phyloP scores from a whole-genome alignment of 2,797 vertebrate species.

The Enteromius afrohamiltoni region DNA sequence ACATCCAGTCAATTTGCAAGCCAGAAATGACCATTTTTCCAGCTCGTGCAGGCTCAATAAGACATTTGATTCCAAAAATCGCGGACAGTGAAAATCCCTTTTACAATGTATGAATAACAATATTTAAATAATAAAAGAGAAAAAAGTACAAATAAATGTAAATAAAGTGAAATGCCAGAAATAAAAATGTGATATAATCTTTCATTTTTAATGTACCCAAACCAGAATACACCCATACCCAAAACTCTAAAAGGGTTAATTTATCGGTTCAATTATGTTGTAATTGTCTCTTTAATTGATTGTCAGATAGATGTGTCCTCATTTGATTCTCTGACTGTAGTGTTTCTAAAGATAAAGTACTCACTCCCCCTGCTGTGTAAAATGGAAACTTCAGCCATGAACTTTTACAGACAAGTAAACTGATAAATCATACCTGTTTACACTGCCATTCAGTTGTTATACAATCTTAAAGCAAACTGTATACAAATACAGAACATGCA shows the following conservation, averaged over 20 bases:
- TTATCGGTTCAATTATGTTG: not conserved
- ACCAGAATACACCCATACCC: not conserved
- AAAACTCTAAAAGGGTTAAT: not conserved
- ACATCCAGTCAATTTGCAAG: slow-evolving; percentile 68
- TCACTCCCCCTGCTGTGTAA: slow-evolving; percentile 53
- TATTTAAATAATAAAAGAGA: not conserved
- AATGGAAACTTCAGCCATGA: slow-evolving; percentile 36
- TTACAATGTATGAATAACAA: slow-evolving; percentile 59
- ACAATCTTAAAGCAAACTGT: not conserved
- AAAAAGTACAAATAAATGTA: not conserved
- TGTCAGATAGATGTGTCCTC: not conserved
- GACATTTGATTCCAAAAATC: slow-evolving; percentile 65
- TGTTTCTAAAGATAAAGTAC: slow-evolving; percentile 27
- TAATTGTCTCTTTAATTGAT: not conserved
- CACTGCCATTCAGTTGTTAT: not conserved
- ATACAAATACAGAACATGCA: not conserved
- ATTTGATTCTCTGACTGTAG: not conserved
- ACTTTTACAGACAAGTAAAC: not conserved
- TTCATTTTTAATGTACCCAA: not conserved
- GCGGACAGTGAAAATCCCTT: slow-evolving; percentile 67
- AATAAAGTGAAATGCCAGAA: not conserved
- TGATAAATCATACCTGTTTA: not conserved
- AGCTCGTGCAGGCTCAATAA: slow-evolving; percentile 56
- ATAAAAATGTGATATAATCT: not conserved
- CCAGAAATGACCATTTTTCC: slow-evolving; percentile 53